Conservation (phyloP, 1,140 invertebrate species). For the Dendrolimus punctatus region DNA sequence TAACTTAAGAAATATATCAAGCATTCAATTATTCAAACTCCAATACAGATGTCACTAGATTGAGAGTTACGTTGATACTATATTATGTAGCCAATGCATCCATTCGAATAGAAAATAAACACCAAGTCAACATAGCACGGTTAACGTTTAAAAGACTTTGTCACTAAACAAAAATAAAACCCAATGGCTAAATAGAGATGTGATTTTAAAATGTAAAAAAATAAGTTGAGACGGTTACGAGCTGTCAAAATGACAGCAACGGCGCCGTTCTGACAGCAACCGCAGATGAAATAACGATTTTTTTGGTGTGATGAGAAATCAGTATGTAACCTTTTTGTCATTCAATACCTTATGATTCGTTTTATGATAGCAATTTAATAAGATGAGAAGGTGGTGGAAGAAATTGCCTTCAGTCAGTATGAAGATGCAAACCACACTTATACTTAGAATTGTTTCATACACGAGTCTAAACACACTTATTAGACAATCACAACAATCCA, state of each 20-base stretch:
- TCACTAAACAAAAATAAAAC: constrained; percentile 48
- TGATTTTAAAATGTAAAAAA: constrained; percentile 30
- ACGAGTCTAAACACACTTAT: too few species aligned
- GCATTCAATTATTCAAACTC: too few species aligned
- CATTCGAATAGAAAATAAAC: constrained; percentile 12
- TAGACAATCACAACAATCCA: too few species aligned
- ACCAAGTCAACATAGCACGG: constrained; percentile 17
- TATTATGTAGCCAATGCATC: too few species aligned
- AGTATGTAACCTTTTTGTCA: too few species aligned
- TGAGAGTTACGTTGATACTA: too few species aligned
- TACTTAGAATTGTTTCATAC: constrained; percentile 2
- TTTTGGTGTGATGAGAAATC: too few species aligned
- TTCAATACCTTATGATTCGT: too few species aligned
- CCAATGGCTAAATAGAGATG: constrained; percentile 31
- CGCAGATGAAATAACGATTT: constrained; percentile 17
- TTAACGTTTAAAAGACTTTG: constrained; percentile 21
- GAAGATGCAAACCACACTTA: not conserved
- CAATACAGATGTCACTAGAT: too few species aligned
- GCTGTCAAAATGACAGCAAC: constrained; percentile 49
- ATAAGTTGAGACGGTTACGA: constrained; percentile 29
- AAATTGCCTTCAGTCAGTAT: not conserved
- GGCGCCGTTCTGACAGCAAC: constrained; percentile 36
- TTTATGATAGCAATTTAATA: too few species aligned
- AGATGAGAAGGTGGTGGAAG: not conserved
- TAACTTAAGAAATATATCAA: too few species aligned